Evolutionary conservation across 2,888 invertebrate species (phyloP).

Genomic region (Lasioglossum morio): DNA sequence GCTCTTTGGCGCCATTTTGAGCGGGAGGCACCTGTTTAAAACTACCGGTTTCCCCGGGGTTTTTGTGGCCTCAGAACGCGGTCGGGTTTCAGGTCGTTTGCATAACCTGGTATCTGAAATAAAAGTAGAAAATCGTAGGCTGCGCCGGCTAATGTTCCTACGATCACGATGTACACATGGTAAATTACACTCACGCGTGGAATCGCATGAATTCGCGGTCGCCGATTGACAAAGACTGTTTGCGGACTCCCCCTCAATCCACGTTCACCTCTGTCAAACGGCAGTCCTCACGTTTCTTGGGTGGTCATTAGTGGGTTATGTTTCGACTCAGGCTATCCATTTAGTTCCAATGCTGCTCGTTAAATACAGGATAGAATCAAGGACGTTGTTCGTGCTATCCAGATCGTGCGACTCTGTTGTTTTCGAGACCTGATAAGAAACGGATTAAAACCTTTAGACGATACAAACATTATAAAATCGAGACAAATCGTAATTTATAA

Average conservation of each 20-base stretch:
- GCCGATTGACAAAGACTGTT: constrained; percentile 53
- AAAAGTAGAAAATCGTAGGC: background rate
- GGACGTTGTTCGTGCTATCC: constrained; percentile 24
- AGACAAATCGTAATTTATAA: background rate
- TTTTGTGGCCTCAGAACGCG: background rate
- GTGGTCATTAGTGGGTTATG: constrained; percentile 30
- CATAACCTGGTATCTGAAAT: constrained; percentile 7
- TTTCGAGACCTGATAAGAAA: constrained; percentile 22
- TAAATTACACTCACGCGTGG: constrained; percentile 21
- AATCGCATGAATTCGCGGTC: constrained; percentile 24
- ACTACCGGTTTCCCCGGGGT: background rate
- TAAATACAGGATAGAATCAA: constrained; percentile 38
- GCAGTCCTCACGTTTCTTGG: constrained; percentile 35
- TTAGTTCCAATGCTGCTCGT: constrained; percentile 53
- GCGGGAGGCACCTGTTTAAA: background rate
- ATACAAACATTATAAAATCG: background rate
- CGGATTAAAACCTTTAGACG: background rate
- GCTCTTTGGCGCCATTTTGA: constrained; percentile 45
- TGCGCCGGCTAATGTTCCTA: background rate
- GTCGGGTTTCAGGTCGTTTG: background rate
- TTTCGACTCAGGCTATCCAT: constrained; percentile 49
- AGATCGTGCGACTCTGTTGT: constrained; percentile 20
- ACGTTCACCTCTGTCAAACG: constrained; percentile 50
- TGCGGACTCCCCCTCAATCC: constrained; percentile 52
- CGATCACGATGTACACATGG: background rate